Base-by-base conservation (phyloP, 2,888 invertebrate genomes). In the Dorcus parallelipipedus region DNA sequence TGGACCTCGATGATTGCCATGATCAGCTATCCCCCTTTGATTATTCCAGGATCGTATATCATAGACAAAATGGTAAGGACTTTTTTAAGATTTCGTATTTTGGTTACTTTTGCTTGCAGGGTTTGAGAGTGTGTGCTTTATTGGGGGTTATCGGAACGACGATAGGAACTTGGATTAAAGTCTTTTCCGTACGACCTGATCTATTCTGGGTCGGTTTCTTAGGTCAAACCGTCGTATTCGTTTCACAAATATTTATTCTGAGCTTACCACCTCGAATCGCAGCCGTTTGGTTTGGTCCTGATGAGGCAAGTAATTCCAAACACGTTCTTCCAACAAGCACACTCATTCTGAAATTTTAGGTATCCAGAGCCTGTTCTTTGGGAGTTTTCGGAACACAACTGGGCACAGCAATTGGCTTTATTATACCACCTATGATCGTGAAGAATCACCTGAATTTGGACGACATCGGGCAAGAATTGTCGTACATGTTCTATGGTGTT, bases 1-100 rank as follows among this genome's bases (percentile, higher is more conserved):
- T 95, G 95, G 96, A 93, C 97, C 20, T 95, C 96, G 43, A 93
- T 97, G 91, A 86, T 97, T 71, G 97, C 90, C 80, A 97, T 97
- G 97, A 85, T 94, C 63, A 84, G 89, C 2, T 99, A 98, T 79
- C 95, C 97, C 68, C 92, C 96, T 3, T 85, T 97, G 65, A 93
- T 98, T 71, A 92, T 98, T 72, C 98, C 97, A 0, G 96, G 92
- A 20, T 94, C 95, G 72, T 97, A 91, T 87, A 84, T 97, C 54
- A 84, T 98, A 68, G 94, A 97, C 75, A 92, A 89, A 83, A 89
- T 87, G 81, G 97, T 93, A 78, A 87, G 23, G 7, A n/a, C 39
- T 33, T 50, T 1, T 33, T 33, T 50, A 38, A 33, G 39, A 38
- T 50, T 49, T 8, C 9, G 17, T 42, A 14, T 14, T 42, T 42